phyloP scores from a whole-genome alignment of 64 coral and sea anemone species.

The Montipora sp. region DNA sequence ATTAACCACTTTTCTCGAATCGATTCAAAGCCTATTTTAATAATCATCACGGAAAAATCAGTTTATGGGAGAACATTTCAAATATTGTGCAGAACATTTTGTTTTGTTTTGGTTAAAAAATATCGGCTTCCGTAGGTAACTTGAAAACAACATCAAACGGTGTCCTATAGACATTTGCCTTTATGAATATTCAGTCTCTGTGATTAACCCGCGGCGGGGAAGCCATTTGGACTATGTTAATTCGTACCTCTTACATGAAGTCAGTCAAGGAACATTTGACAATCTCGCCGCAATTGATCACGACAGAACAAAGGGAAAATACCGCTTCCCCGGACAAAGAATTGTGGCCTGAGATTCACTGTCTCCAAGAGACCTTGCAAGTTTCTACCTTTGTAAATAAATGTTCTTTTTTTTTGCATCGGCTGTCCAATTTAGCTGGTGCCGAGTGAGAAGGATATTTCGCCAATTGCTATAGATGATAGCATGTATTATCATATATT shows the following conservation, averaged over 20 bases:
- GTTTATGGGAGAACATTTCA: not conserved
- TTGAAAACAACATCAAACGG: not conserved
- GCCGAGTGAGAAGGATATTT: not conserved
- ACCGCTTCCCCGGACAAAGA: too few relatives aligned
- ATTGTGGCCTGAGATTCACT: not conserved
- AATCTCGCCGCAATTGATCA: not conserved
- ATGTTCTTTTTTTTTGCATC: not conserved
- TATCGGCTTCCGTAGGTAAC: not conserved
- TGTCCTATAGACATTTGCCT: not conserved
- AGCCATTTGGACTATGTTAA: conserved; percentile 13
- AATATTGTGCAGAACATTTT: not conserved
- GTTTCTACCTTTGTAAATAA: not conserved
- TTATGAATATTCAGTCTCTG: not conserved
- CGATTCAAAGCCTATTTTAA: not conserved
- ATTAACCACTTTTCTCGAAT: conserved; percentile 42
- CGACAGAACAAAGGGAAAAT: not conserved
- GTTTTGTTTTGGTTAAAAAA: not conserved
- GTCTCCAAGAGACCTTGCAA: too few relatives aligned
- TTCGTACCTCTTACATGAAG: conserved; percentile 4
- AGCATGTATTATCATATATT: conserved; percentile 13
- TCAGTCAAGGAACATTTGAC: not conserved
- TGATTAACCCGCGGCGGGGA: not conserved
- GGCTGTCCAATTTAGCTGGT: not conserved
- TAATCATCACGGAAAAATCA: not conserved
- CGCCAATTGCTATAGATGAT: conserved; percentile 7